These are phyloP conservation scores for Collichthys lucidus DNA, from an alignment of 2,113 vertebrate species.

Conservation along the genomic window DNA sequence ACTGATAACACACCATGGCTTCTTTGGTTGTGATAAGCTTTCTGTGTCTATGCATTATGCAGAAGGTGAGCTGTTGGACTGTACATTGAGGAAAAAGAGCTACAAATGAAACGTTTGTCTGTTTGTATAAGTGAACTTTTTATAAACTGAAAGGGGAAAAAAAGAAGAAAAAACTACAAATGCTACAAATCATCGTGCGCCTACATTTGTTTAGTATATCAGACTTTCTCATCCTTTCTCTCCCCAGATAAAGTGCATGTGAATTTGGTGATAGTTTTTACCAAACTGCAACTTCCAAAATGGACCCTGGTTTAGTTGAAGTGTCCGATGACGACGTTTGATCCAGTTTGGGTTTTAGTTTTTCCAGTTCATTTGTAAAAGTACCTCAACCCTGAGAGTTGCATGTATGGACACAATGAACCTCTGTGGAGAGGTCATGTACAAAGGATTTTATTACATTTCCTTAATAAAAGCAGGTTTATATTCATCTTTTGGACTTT, in stretches of 20 bases:
- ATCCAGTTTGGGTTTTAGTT: conserved; percentile 58
- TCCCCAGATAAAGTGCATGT: conserved; percentile 90
- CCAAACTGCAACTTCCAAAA: conserved; percentile 85
- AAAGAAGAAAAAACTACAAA: conserved; percentile 61
- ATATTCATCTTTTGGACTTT: conserved; percentile 61
- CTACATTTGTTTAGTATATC: conserved; percentile 87
- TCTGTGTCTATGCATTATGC: conserved; percentile 69
- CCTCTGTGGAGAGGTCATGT: conserved; percentile 91
- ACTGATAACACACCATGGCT: conserved; percentile 72
- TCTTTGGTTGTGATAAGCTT: conserved; percentile 72
- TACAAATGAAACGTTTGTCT: conserved; percentile 64
- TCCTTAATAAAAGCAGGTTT: conserved; percentile 99
- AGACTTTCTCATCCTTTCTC: conserved; percentile 84
- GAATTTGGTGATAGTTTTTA: conserved; percentile 88
- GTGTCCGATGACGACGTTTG: conserved; percentile 80
- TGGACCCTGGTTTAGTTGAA: conserved; percentile 83
- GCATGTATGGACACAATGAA: conserved; percentile 92
- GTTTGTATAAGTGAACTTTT: conserved; percentile 66
- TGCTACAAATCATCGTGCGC: conserved; percentile 83
- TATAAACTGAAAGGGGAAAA: conserved; percentile 36
- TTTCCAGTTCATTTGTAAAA: conserved; percentile 80
- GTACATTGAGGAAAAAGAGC: conserved; percentile 69
- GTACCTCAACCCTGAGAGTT: conserved; percentile 92
- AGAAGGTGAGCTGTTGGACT: conserved; percentile 51
- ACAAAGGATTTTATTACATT: conserved; percentile 99